Evolutionary conservation across 2,888 invertebrate species (phyloP), one percentile per base, ranked within the genome.

Genomic region (Hydraecia micacea): DNA sequence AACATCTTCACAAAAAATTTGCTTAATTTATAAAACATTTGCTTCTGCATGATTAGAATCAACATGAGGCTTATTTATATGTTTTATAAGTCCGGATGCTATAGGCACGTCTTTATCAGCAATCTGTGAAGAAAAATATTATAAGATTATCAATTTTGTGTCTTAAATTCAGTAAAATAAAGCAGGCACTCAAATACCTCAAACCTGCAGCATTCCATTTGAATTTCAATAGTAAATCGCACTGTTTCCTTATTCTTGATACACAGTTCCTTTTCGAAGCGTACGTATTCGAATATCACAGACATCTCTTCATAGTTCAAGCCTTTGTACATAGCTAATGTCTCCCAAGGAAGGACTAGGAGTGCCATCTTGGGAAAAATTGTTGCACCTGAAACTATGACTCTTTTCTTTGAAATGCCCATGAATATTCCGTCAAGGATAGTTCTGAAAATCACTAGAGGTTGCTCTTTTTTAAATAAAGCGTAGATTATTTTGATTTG

Each of bases 301-400:
- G 52, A 70, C 52, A 62, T 32, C 21, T 32, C 39, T 42, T 11
- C 21, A 49, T 60, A 60, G 18, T 58, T 67, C 46, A 58, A 67
- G 58, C 28, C 67, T 79, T 77, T 79, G 79, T 77, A 18, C 39
- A 68, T 77, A 49, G 15, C 7, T n/a, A 67, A 79, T 49, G 58
- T 79, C 36, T 77, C 2, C 5, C n/a, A 62, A 62, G 70, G 42
- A 52, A 62, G 32, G 8, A 52, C 60, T 42, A 25, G 39, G 13
- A 66, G 21, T 60, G 46, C 36, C 21, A 74, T 52, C 49, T 62
- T 42, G n/a, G n/a, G 8, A 25, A 25, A 80, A 62, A 70, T 62
- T 18, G 28, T 68, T 42, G 15, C 42, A 60, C 5, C 39, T 69
- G 49, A 78, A 32, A 42, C 32, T 21, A 18, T 32, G 25, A 15